These are phyloP conservation scores for Tauraco hartlaubi DNA, from an alignment of 2,797 vertebrate genomes.

Conservation along the genomic window DNA sequence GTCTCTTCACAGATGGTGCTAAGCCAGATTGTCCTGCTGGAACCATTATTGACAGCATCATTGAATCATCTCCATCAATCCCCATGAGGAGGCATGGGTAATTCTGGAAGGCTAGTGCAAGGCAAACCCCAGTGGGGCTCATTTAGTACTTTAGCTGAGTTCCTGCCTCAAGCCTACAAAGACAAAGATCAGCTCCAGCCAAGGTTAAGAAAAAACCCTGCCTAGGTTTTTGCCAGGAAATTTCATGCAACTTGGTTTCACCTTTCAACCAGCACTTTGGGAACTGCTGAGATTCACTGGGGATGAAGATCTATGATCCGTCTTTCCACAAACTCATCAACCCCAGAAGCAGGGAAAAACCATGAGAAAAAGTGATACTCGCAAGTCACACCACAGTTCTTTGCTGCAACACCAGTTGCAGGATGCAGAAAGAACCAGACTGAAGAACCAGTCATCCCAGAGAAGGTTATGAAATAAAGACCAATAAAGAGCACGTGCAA, in stretches of 20 bases:
- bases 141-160: not conserved
- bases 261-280: not conserved
- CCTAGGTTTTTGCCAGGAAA: conserved; percentile 19
- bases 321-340: not conserved
- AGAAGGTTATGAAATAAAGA: not conserved
- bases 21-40: conserved; percentile 20
- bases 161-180: not conserved
- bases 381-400: not conserved
- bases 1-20: conserved; percentile 27
- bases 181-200: not conserved
- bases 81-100: not conserved
- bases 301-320: not conserved
- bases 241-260: conserved; percentile 6
- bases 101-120: conserved; percentile 8
- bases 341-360: not conserved
- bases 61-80: conserved; percentile 25
- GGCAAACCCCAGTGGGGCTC: not conserved
- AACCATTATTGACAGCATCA: not conserved
- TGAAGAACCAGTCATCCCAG: not conserved
- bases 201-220: not conserved
- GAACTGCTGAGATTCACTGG: not conserved
- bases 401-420: not conserved
- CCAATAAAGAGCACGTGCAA: not conserved
- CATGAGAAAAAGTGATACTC: not conserved
- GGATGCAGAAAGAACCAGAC: not conserved